These are phyloP conservation scores for Hucho hucho DNA, from an alignment of 2,113 vertebrate genomes.

Conservation along the genomic window DNA sequence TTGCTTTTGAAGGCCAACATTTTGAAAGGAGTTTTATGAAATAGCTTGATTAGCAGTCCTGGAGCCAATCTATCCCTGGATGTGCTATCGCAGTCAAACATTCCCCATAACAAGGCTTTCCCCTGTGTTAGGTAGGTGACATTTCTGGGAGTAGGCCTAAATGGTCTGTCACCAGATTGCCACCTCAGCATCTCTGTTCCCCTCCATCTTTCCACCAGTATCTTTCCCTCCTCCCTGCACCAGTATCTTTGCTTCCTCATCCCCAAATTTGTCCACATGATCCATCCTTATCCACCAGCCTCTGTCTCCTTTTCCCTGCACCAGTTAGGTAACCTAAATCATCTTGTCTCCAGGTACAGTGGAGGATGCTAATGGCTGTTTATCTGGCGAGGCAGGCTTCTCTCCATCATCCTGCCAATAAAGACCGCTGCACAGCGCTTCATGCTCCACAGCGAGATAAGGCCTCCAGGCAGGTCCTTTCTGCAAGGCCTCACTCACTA, in stretches of 20 bases:
- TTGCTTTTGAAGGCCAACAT: background rate
- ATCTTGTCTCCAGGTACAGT: constrained; percentile 51
- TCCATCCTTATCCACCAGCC: background rate
- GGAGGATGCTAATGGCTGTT: constrained; percentile 63
- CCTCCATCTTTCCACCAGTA: background rate
- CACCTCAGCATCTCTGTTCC: background rate
- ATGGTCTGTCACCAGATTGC: background rate
- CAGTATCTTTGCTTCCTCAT: background rate
- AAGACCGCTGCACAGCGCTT: constrained; percentile 48
- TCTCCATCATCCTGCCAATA: constrained; percentile 64
- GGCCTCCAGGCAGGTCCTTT: constrained; percentile 50
- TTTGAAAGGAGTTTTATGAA: constrained; percentile 12
- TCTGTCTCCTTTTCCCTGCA: constrained; percentile 12
- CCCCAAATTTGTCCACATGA: background rate
- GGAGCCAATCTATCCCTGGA: background rate
- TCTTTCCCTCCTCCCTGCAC: background rate
- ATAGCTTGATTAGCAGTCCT: constrained; percentile 22
- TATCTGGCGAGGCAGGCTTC: constrained; percentile 70
- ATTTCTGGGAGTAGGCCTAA: background rate
- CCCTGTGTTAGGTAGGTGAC: background rate
- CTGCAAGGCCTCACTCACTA: constrained; percentile 46
- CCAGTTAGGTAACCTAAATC: constrained; percentile 34
- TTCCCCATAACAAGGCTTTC: background rate
- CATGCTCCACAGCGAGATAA: constrained; percentile 61
- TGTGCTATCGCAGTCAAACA: background rate